Conservation (phyloP, 35 echinoderm and acorn worm genomes). For the Heliocidaris tuberculata region DNA sequence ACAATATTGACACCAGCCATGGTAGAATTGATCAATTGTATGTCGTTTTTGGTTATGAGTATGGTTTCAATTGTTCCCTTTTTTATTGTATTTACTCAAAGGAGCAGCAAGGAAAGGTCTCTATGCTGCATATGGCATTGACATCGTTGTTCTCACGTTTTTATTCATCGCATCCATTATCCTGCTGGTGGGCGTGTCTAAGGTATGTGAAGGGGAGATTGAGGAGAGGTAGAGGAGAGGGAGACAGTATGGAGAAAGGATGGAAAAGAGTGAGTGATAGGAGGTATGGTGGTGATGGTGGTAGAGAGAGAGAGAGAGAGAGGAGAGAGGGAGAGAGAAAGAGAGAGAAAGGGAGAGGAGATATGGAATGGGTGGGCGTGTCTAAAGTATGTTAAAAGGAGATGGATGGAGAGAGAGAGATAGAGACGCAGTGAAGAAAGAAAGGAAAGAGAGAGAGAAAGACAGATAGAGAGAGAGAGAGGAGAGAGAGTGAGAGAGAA, state of each 20-base stretch:
- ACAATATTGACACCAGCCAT: no score
- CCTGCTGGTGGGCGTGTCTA: slow-evolving; percentile 22
- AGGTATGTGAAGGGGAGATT: neutral
- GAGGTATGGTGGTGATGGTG: no score
- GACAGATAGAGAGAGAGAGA: no score
- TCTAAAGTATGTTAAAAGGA: no score
- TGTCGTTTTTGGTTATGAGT: neutral
- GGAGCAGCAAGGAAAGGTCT: neutral
- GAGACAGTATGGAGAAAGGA: neutral
- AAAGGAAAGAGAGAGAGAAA: neutral
- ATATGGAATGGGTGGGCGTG: no score
- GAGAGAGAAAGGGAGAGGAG: no score
- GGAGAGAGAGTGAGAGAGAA: no score
- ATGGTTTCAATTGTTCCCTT: neutral
- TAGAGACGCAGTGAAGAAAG: no score
- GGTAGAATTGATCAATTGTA: neutral
- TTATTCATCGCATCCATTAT: slow-evolving; percentile 40
- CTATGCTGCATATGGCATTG: neutral
- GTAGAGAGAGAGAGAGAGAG: no score
- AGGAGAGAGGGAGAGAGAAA: no score
- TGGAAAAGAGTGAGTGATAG: neutral
- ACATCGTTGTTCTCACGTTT: neutral
- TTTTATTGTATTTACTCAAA: neutral
- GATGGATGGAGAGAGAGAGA: no score
- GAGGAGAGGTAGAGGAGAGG: no score